Base-by-base conservation (phyloP, 2,113 vertebrate species). In the Sakesphorus luctuosus region DNA sequence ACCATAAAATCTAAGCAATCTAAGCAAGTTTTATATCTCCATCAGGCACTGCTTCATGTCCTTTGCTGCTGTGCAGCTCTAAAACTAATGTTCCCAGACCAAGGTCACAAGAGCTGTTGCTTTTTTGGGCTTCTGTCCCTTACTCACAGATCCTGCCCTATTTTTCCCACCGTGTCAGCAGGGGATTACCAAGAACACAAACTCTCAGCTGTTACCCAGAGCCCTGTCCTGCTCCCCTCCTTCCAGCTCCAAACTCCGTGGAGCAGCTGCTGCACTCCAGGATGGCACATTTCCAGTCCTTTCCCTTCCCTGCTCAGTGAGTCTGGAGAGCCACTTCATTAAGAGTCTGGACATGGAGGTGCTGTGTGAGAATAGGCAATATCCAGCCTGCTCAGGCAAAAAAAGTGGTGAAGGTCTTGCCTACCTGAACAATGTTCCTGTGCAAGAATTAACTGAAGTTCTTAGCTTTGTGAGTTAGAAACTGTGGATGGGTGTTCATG, bases 351-450 rank as follows among this genome's bases (percentile, higher is more conserved):
- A 55, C 87, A 23, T 63, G 91, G 23, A 62, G 47, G 18, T 53
- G 84, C 89, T 94, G 50, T 11, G 81, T 91, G 87, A 84, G 84
- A 91, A 19, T 56, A 91, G 61, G 63, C 35, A 89, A 91, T 47
- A 52, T 12, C 61, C 80, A 84, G 90, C 36, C 85, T 74, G 50
- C 74, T 78, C 20, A 33, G 78, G 82, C 16, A 58, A 67, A 88
- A 49, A 31, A 55, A 17, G 23, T 62, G 14, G 2, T 49, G 33
- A 33, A 74, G 38, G 50, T 9, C 35, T 87, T 4, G 2, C 58
- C 49, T 78, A 26, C 29, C 18, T 26, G 38, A 81, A 23, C 35
- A 49, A 3, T 13, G 20, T 18, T 28, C 28, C 43, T 84, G 66
- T 15, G 73, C 49, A 43, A 38, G 33, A 55, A 67, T 74, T 38